A percentile compares a stretch with the other conserved stretches of the same genome.
Conservation (phyloP, 2,113 vertebrate genomes). For the Acinonyx jubatus region DNA sequence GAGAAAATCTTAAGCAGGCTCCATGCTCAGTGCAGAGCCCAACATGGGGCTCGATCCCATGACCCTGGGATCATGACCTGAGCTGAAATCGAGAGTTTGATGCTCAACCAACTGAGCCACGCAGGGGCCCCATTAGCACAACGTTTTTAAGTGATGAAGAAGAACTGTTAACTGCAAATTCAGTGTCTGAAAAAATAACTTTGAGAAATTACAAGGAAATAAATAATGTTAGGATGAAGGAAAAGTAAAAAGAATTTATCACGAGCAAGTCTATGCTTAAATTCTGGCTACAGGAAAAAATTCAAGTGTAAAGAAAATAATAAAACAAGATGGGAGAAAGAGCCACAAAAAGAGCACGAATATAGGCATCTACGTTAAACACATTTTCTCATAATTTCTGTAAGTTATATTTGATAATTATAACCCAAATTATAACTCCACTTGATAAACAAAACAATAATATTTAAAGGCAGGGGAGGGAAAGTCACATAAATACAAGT, state of each 20-base stretch:
- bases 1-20: no score
- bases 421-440: not conserved
- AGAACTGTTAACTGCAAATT: not conserved
- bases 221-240: not conserved
- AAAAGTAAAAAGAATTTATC: not conserved
- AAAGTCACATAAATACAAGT: not conserved
- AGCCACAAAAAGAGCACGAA: not conserved
- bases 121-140: not conserved
- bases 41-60: no score
- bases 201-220: not conserved
- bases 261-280: not conserved
- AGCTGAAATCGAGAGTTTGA: no score
- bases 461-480: not conserved
- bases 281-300: not conserved
- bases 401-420: not conserved
- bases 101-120: no score
- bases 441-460: not conserved
- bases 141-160: not conserved
- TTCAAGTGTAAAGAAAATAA: not conserved
- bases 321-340: not conserved
- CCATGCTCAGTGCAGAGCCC: no score
- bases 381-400: not conserved
- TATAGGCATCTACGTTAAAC: accelerated
- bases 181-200: not conserved
- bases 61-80: no score